Evolutionary conservation across 2,113 vertebrate species (phyloP).

Genomic region (Peucedramus taeniatus): DNA sequence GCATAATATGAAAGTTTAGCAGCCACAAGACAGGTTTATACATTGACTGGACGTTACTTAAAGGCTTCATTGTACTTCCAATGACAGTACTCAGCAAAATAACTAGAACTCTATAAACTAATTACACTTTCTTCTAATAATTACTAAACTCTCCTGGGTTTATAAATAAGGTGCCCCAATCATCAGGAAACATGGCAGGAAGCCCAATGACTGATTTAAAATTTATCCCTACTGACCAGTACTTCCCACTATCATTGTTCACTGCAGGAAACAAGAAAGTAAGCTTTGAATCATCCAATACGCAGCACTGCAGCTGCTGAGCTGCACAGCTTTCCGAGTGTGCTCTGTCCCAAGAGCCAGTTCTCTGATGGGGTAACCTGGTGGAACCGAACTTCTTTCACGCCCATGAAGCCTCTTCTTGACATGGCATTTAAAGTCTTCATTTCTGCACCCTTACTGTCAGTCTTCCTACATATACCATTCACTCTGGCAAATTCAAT

Average conservation of each 20-base stretch:
- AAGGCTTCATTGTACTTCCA: slow-evolving; percentile 62
- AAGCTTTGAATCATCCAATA: not conserved
- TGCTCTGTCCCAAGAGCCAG: not conserved
- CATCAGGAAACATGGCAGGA: slow-evolving; percentile 13
- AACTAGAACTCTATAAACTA: slow-evolving; percentile 49
- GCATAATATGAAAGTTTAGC: slow-evolving; percentile 64
- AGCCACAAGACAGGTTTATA: slow-evolving; percentile 64
- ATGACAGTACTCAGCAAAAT: slow-evolving; percentile 36
- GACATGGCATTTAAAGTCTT: not conserved
- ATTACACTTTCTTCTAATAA: slow-evolving; percentile 59
- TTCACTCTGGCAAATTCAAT: not conserved
- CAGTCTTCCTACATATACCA: not conserved
- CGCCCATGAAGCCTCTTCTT: not conserved
- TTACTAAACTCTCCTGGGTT: slow-evolving; percentile 21
- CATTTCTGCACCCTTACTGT: not conserved
- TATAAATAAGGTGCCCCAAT: slow-evolving; percentile 18
- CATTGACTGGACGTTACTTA: slow-evolving; percentile 43
- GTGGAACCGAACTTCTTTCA: accelerated
- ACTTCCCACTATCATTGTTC: slow-evolving; percentile 26
- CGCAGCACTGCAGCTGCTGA: not conserved
- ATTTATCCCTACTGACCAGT: not conserved
- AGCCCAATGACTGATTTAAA: slow-evolving; percentile 3
- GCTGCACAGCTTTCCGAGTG: not conserved
- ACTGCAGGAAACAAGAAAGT: not conserved
- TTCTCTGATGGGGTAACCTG: not conserved